Evolutionary conservation across 2,797 vertebrate species (phyloP).

Genomic region (Lutjanus campechanus): DNA sequence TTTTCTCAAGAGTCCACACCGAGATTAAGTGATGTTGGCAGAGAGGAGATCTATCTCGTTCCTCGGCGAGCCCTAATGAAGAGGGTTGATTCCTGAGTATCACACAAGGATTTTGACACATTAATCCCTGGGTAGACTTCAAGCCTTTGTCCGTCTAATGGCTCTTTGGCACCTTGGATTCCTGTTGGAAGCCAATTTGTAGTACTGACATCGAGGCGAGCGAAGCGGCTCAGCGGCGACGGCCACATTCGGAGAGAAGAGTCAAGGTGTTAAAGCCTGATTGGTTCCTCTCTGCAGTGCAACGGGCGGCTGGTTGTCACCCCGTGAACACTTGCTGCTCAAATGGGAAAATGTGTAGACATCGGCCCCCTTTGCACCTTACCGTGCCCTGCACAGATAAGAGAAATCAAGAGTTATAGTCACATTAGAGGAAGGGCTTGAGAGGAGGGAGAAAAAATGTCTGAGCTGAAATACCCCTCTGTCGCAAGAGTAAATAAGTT

Average conservation of each 20-base stretch:
- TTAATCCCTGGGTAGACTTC: conserved; percentile 77
- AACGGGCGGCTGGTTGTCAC: conserved; percentile 74
- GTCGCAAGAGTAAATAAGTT: conserved; percentile 79
- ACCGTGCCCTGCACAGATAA: conserved; percentile 75
- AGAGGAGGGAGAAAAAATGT: conserved; percentile 52
- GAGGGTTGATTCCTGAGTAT: conserved; percentile 61
- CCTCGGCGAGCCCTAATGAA: conserved; percentile 72
- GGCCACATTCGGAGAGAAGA: conserved; percentile 68
- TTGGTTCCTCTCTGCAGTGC: conserved; percentile 81
- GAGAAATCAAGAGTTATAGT: conserved; percentile 72
- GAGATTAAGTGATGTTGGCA: conserved; percentile 15
- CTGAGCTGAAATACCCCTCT: conserved; percentile 66
- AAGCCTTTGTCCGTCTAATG: conserved; percentile 83
- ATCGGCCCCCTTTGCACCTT: conserved; percentile 74
- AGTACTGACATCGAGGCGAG: conserved; percentile 69
- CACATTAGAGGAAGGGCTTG: conserved; percentile 64
- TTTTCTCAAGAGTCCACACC: conserved; percentile 6
- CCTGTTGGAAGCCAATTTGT: conserved; percentile 87
- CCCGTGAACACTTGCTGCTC: conserved; percentile 63
- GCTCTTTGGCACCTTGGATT: conserved; percentile 85
- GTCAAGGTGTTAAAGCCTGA: conserved; percentile 86
- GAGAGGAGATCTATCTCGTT: conserved; percentile 23
- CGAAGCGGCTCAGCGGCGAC: conserved; percentile 48
- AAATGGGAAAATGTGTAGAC: conserved; percentile 75
- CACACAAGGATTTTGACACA: conserved; percentile 71